Conservation (phyloP, 1,140 invertebrate species). For the Epicauta chinensis region DNA sequence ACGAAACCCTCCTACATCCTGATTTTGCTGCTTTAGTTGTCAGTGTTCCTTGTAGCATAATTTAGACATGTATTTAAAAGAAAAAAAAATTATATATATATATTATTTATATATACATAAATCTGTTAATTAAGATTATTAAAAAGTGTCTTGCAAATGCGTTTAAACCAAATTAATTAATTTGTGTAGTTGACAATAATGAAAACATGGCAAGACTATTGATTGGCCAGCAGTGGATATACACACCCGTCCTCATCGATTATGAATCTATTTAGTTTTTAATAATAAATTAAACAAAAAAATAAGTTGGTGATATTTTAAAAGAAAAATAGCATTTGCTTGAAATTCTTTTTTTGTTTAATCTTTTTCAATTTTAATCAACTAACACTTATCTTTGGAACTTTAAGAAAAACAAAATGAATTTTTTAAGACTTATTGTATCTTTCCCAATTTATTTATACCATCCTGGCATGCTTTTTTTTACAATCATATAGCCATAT, state of each 20-base stretch:
- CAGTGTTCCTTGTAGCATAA: constrained; percentile 39
- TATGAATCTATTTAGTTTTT: background rate
- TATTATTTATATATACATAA: constrained; percentile 24
- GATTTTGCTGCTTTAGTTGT: constrained; percentile 37
- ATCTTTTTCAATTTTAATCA: background rate
- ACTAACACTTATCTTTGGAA: too few species aligned
- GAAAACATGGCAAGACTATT: constrained; percentile 19
- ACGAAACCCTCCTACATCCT: constrained; percentile 14
- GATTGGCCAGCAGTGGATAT: constrained; percentile 33
- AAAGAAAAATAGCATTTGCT: constrained; percentile 26
- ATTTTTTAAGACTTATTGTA: background rate
- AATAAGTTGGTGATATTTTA: constrained; percentile 42
- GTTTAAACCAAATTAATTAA: constrained; percentile 13
- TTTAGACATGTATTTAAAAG: too few species aligned
- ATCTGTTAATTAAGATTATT: constrained; percentile 18
- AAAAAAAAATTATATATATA: constrained; percentile 5
- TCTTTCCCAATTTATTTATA: background rate
- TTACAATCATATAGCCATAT: constrained; percentile 15
- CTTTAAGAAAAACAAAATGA: too few species aligned
- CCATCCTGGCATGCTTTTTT: constrained; percentile 23
- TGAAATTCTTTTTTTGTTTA: constrained; percentile 20
- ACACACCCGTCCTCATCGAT: constrained; percentile 31
- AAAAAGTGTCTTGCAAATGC: constrained; percentile 29
- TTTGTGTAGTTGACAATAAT: constrained; percentile 21
- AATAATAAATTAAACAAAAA: constrained; percentile 4